phyloP scores from a whole-genome alignment of 2,888 invertebrate species.

The Cephus pygmeus region DNA sequence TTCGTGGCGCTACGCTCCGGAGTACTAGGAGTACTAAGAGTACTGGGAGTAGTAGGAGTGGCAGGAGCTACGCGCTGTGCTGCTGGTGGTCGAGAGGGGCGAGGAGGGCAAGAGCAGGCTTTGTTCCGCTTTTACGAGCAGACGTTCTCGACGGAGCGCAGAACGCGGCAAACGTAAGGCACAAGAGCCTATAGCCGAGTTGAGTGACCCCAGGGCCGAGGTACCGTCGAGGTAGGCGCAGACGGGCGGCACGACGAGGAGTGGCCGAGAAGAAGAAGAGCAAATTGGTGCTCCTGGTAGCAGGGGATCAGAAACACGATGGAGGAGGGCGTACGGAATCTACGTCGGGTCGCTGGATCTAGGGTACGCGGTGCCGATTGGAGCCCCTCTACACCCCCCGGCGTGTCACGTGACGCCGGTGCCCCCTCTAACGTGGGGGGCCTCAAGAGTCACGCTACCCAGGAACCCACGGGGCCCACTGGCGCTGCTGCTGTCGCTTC shows the following conservation, averaged over 20 bases:
- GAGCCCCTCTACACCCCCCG: conserved; percentile 22
- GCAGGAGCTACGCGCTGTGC: not conserved
- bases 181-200: conserved; percentile 17
- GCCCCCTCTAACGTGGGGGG: not conserved
- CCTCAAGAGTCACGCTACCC: not conserved
- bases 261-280: conserved; percentile 72
- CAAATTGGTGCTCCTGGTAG: conserved; percentile 71
- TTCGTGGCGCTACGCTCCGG: no score
- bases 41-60: no score
- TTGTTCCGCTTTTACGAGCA: conserved; percentile 8
- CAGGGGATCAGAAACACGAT: conserved; percentile 70
- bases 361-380: conserved; percentile 45
- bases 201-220: conserved; percentile 31
- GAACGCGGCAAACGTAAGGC: conserved; percentile 3
- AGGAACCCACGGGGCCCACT: conserved; percentile 22
- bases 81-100: conserved; percentile 9
- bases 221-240: conserved; percentile 4
- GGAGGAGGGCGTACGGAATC: conserved; percentile 61
- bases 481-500: conserved; percentile 29
- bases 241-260: conserved; percentile 68
- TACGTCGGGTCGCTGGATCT: conserved; percentile 33
- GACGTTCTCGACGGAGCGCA: conserved; percentile 4
- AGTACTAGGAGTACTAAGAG: no score
- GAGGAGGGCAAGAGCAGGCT: conserved; percentile 21
- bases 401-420: conserved; percentile 8